Evolutionary conservation across 2,888 invertebrate species (phyloP).

Genomic region (Philhelius pedissequus): DNA sequence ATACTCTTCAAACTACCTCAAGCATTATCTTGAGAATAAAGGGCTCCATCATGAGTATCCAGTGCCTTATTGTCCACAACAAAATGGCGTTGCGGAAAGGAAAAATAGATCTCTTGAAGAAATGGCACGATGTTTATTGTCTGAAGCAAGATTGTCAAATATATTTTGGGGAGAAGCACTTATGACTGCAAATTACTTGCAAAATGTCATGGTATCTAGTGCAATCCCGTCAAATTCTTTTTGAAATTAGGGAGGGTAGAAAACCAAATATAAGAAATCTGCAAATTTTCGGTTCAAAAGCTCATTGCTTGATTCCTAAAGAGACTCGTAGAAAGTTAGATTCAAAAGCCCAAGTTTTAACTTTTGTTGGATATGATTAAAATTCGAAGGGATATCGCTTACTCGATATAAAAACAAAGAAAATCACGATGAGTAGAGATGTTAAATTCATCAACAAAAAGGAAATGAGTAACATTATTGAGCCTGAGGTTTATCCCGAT

Average conservation of each 20-base stretch:
- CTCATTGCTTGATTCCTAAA: not conserved
- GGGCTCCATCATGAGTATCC: too few relatives aligned
- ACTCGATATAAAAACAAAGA: not conserved
- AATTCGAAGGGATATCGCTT: not conserved
- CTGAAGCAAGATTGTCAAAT: not conserved
- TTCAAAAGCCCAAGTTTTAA: too few relatives aligned
- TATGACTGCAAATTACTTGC: not conserved
- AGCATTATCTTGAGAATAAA: too few relatives aligned
- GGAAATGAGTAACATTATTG: not conserved
- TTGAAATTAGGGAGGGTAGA: not conserved
- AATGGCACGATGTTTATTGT: too few relatives aligned
- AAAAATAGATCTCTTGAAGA: too few relatives aligned
- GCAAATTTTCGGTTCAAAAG: not conserved
- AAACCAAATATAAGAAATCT: not conserved
- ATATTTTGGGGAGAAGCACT: not conserved
- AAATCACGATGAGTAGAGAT: not conserved
- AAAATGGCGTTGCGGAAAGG: too few relatives aligned
- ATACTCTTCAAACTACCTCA: too few relatives aligned
- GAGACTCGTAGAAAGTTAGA: not conserved
- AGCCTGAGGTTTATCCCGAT: not conserved
- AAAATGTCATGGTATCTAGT: not conserved
- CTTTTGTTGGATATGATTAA: not conserved
- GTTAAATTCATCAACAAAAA: not conserved
- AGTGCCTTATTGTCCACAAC: too few relatives aligned
- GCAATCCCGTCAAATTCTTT: not conserved